Percentiles rank a stretch among this genome's conserved stretches.
Conservation (phyloP, 2,888 invertebrate genomes). For the Eutolmus rufibarbis region DNA sequence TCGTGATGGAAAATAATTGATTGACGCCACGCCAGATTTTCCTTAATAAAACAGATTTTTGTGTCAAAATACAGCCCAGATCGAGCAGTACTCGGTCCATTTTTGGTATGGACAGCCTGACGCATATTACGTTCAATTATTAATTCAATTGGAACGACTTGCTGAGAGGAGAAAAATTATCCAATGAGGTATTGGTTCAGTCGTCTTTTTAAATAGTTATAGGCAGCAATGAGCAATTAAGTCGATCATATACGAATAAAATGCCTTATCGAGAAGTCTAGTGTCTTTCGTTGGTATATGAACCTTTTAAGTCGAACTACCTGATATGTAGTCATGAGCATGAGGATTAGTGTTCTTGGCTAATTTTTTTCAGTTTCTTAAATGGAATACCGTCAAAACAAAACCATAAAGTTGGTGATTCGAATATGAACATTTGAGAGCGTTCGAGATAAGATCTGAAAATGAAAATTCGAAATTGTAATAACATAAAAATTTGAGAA, state of each 20-base stretch:
- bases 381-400: neutral
- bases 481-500: neutral
- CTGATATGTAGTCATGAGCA: neutral
- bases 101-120: neutral
- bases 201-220: neutral
- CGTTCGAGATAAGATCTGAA: neutral
- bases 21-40: neutral
- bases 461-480: neutral
- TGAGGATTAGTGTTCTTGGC: neutral
- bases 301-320: neutral
- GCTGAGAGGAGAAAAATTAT: neutral
- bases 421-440: neutral
- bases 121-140: neutral
- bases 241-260: neutral
- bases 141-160: neutral
- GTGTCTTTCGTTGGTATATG: neutral
- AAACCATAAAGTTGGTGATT: no score
- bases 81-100: neutral
- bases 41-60: slow-evolving; percentile 4
- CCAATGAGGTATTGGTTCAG: neutral
- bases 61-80: neutral
- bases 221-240: neutral
- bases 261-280: neutral
- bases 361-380: neutral
- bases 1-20: slow-evolving; percentile 4